phyloP scores from a whole-genome alignment of 1,140 invertebrate genomes.

The Drosophila sturtevanti region DNA sequence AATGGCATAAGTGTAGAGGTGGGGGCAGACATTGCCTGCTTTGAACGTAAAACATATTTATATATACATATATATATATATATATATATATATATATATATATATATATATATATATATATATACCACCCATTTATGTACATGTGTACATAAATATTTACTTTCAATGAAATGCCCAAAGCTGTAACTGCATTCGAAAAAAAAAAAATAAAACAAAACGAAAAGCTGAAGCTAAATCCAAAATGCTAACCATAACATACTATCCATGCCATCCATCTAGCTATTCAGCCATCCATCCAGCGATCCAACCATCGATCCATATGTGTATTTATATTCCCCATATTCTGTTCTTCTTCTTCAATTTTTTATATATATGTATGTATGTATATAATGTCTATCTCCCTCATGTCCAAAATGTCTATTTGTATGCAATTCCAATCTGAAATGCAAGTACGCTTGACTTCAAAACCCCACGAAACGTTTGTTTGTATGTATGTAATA shows the following conservation, averaged over 20 bases:
- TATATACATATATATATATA: slow-evolving; percentile 7
- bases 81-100: no score
- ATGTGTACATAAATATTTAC: slow-evolving; percentile 43
- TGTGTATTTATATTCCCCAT: not conserved
- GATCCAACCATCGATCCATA: slow-evolving; percentile 2
- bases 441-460: slow-evolving; percentile 8
- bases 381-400: slow-evolving; percentile 30
- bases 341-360: no score
- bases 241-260: slow-evolving; percentile 20
- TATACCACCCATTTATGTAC: not conserved
- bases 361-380: no score
- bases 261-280: not conserved
- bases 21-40: slow-evolving; percentile 6
- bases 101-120: slow-evolving; percentile 25
- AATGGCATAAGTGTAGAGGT: not conserved
- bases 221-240: slow-evolving; percentile 41
- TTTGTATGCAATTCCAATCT: slow-evolving; percentile 42
- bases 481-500: no score
- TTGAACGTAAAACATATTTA: slow-evolving; percentile 12
- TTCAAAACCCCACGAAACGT: not conserved
- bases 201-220: no score
- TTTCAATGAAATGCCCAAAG: slow-evolving; percentile 63
- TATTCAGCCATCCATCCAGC: not conserved
- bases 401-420: slow-evolving; percentile 38
- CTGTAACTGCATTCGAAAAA: slow-evolving; percentile 41